Base-by-base conservation (phyloP, 2,113 vertebrate genomes). In the Aptenodytes forsteri region DNA sequence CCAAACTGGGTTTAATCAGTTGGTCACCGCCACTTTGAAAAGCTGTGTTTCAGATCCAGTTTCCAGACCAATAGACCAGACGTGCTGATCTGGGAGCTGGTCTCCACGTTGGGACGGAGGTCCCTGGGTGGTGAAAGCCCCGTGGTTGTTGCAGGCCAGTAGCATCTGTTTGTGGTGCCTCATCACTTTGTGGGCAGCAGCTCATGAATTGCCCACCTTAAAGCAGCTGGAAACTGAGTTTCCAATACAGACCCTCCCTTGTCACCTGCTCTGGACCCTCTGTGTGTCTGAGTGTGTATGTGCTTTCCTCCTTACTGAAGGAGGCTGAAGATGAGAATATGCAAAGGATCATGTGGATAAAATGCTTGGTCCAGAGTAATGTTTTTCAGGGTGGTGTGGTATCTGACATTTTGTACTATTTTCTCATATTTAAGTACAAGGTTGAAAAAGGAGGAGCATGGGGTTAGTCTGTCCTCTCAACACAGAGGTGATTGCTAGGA, bases 71-170 rank as follows among this genome's bases (percentile, higher is more conserved):
- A 36, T 6, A 87, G 52, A 59, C 10, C 55, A 62, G 58, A 36
- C 0, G 0, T 10, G 30, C 47, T 82, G 54, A 26, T 15, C 30
- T 23, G 34, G 47, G 58, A 59, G 69, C 18, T 44, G n/a, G 9
- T 71, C 42, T 47, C 49, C 3, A 4, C 4, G 7, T 0, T 1
- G 34, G 22, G 36, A 16, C 1, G 3, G 34, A 47, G 10, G 16
- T 58, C 22, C 11, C 25, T 15, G 19, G 29, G 30, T 82, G 16
- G 22, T 29, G 54, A 49, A 55, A 85, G 25, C 17, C 14, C 16
- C 16, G 2, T 0, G 0, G 17, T 13, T 26, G 12, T 11, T 65
- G 10, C 23, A 61, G 44, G 56, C 36, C 22, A 11, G 22, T 4
- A 47, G 34, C 36, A 79, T 17, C 12, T 1, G 0, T 30, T 58